Percentiles rank a stretch among this genome's conserved stretches.
These are phyloP conservation scores for Deilephila elpenor DNA, from an alignment of 2,888 invertebrate species.

Conservation along the genomic window DNA sequence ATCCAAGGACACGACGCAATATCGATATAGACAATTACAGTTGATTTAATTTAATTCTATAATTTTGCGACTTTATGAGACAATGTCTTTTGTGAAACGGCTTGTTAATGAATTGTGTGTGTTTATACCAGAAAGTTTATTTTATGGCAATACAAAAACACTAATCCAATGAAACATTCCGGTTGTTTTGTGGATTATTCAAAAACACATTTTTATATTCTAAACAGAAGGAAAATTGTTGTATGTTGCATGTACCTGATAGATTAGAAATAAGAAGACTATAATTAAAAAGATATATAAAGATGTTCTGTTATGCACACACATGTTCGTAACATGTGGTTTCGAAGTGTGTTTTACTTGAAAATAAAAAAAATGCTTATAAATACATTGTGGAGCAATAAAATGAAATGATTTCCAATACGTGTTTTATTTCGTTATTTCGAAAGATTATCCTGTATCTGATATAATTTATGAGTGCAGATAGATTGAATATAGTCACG, in stretches of 20 bases:
- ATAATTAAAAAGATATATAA: conserved; percentile 54
- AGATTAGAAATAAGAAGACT: conserved; percentile 54
- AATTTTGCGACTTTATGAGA: conserved; percentile 32
- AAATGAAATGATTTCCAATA: conserved; percentile 71
- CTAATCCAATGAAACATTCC: conserved; percentile 54
- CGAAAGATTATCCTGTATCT: background rate
- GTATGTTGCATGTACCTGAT: conserved; percentile 75
- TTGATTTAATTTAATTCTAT: conserved; percentile 21
- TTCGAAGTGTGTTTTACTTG: conserved; percentile 67
- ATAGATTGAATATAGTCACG: background rate
- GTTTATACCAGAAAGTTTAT: conserved; percentile 62
- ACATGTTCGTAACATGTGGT: conserved; percentile 64
- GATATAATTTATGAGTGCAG: background rate
- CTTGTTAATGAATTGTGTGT: conserved; percentile 68
- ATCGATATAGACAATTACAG: background rate
- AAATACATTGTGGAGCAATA: conserved; percentile 77
- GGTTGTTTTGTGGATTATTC: conserved; percentile 54
- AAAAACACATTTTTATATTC: conserved; percentile 41
- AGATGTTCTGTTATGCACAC: conserved; percentile 70
- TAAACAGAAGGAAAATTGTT: conserved; percentile 48
- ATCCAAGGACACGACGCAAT: background rate
- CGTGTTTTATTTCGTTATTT: conserved; percentile 53
- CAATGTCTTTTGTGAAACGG: conserved; percentile 44
- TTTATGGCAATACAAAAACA: conserved; percentile 43
- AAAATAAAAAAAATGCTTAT: conserved; percentile 62